Percentiles rank a stretch among this genome's conserved stretches.
phyloP scores from a whole-genome alignment of 2,888 invertebrate species.

The Ctenicera cuprea region DNA sequence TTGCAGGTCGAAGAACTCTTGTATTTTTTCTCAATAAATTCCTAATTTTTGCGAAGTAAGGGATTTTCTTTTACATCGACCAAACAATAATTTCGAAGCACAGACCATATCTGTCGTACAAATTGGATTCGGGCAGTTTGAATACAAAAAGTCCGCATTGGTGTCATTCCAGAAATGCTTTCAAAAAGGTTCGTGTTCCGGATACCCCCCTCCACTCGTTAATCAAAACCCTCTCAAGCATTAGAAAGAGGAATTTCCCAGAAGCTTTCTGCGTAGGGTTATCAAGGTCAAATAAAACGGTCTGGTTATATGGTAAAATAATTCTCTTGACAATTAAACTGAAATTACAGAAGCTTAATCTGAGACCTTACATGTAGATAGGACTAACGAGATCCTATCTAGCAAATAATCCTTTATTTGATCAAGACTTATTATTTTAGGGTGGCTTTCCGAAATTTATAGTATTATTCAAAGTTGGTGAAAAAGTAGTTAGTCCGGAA shows the following conservation, averaged over 20 bases:
- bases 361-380: background rate
- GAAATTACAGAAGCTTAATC: slow-evolving; percentile 3
- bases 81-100: no score
- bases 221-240: background rate
- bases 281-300: background rate
- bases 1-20: background rate
- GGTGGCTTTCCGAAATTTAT: background rate
- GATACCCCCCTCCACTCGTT: background rate
- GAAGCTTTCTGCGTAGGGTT: slow-evolving; percentile 1
- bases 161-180: background rate
- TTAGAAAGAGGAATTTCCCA: background rate
- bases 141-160: background rate
- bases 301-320: background rate
- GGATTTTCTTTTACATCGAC: no score
- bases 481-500: background rate
- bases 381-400: background rate
- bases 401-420: background rate
- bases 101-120: no score
- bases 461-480: background rate
- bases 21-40: no score
- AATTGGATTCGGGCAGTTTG: no score
- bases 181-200: background rate
- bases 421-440: background rate
- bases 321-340: slow-evolving; percentile 12
- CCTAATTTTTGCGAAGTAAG: no score